phyloP scores from a whole-genome alignment of 2,797 vertebrate genomes.

The Sebastes wilsoni region DNA sequence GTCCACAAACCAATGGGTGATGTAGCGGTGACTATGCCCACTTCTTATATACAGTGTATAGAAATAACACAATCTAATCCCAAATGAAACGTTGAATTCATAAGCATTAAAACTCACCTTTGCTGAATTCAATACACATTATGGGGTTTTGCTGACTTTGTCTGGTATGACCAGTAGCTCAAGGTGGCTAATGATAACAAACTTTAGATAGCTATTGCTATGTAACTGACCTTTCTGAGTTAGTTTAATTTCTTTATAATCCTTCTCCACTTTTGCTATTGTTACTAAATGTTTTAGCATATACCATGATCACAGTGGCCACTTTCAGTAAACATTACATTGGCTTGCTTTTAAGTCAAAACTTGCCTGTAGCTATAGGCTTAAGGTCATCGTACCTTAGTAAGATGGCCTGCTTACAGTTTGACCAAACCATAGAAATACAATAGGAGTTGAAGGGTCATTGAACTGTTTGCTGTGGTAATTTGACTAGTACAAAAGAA shows the following conservation, averaged over 20 bases:
- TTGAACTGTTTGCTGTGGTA: too few relatives aligned
- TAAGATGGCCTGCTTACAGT: neutral
- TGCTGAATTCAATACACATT: neutral
- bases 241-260: neutral
- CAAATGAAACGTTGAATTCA: neutral
- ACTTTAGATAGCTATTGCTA: neutral
- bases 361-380: neutral
- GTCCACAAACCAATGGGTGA: too few relatives aligned
- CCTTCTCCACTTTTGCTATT: neutral
- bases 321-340: neutral
- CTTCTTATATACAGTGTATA: too few relatives aligned
- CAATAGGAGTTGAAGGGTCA: too few relatives aligned
- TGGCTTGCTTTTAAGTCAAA: neutral
- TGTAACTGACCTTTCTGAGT: neutral
- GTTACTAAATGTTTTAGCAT: neutral
- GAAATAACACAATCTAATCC: neutral
- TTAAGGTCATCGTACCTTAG: neutral
- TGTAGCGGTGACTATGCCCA: too few relatives aligned
- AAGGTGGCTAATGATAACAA: neutral
- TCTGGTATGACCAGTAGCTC: neutral
- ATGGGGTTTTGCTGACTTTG: neutral
- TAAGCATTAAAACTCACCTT: neutral
- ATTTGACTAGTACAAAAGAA: too few relatives aligned
- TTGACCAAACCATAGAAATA: neutral
- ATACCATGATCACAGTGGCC: neutral